Evolutionary conservation across 2,113 vertebrate genomes (phyloP).

Genomic region (Corythornis cristatus): DNA sequence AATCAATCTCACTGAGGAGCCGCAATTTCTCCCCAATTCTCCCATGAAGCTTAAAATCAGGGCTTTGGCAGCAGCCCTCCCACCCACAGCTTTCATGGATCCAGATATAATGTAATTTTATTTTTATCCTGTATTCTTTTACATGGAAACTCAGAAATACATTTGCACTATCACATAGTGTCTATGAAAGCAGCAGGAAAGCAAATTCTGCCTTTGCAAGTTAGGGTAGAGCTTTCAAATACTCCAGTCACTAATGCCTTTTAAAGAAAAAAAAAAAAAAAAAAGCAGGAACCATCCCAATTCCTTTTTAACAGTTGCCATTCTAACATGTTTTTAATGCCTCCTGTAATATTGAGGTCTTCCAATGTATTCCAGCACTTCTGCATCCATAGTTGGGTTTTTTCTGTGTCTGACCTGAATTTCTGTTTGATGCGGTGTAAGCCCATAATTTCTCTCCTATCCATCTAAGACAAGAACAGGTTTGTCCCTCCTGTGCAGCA

Average conservation of each 20-base stretch:
- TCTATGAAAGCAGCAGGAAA: conserved; percentile 36
- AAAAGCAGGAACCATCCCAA: not conserved
- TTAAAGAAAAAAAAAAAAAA: not conserved
- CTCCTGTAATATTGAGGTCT: not conserved
- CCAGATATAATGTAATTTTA: conserved; percentile 68
- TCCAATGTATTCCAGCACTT: not conserved
- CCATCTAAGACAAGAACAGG: not conserved
- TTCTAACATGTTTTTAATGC: not conserved
- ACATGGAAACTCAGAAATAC: conserved; percentile 54
- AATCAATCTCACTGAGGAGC: conserved; percentile 66
- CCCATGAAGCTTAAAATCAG: conserved; percentile 63
- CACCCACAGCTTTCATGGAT: conserved; percentile 59
- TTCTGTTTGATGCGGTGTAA: not conserved
- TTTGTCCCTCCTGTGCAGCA: not conserved
- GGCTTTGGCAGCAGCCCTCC: conserved; percentile 55
- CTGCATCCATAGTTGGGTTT: not conserved
- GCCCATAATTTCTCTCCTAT: not conserved
- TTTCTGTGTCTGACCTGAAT: not conserved
- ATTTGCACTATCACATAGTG: conserved; percentile 24
- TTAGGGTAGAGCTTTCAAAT: not conserved
- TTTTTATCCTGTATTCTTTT: conserved; percentile 56
- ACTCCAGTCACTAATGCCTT: not conserved
- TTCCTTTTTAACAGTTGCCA: not conserved
- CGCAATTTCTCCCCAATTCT: conserved; percentile 59
- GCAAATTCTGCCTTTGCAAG: conserved; percentile 9